Evolutionary conservation across 2,113 vertebrate genomes (phyloP).

Genomic region (Antigone vipio): DNA sequence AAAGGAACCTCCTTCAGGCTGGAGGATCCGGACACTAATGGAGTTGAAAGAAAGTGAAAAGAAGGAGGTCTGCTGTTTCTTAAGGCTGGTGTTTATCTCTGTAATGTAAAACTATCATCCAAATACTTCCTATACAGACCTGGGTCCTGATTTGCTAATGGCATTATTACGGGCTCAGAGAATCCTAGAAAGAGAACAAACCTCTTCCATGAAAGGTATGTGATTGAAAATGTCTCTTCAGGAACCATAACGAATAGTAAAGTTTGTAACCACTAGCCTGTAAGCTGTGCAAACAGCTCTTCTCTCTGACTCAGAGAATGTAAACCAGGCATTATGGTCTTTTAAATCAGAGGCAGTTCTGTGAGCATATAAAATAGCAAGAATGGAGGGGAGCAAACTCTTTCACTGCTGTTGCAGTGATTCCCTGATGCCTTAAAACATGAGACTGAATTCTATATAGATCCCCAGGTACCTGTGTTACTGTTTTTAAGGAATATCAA

Average conservation of each 20-base stretch:
- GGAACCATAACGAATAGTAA: background rate
- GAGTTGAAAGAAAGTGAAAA: background rate
- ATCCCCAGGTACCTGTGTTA: background rate
- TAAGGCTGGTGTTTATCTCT: background rate
- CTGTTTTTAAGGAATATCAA: background rate
- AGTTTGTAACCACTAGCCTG: background rate
- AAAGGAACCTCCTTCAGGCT: background rate
- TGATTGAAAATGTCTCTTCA: background rate
- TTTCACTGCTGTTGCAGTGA: background rate
- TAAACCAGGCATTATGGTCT: background rate
- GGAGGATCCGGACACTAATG: background rate
- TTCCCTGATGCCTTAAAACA: background rate
- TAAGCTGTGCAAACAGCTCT: background rate
- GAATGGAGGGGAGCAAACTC: background rate
- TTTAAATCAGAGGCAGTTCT: background rate
- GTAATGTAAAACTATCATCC: background rate
- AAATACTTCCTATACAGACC: background rate
- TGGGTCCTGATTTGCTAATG: background rate
- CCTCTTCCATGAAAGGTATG: background rate
- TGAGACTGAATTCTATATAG: background rate
- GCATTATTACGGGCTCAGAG: background rate
- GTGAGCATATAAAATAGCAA: background rate
- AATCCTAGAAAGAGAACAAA: background rate
- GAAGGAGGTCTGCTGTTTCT: background rate
- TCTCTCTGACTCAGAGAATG: background rate